Conservation (phyloP, 23 tunicate species). For the Phallusia fumigata region DNA sequence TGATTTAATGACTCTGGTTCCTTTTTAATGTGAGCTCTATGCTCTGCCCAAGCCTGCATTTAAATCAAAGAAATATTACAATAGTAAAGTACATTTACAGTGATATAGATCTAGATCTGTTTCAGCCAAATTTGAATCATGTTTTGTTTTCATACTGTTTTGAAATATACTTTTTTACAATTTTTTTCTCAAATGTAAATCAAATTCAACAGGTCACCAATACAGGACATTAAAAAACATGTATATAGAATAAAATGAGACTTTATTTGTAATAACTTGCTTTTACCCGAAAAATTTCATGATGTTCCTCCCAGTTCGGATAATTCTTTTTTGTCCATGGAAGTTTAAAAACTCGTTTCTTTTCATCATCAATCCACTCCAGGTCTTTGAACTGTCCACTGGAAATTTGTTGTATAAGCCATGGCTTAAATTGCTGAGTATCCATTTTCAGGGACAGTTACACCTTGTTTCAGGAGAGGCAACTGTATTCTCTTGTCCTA, state of each 20-base stretch:
- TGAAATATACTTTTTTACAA: too few species aligned
- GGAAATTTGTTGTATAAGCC: conserved; percentile 62
- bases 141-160: too few species aligned
- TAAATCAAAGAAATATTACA: not conserved
- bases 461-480: too few species aligned
- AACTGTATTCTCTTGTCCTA: too few species aligned
- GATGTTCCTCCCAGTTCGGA: conserved; percentile 80
- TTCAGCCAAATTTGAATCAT: too few species aligned
- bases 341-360: conserved; percentile 56
- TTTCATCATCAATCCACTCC: conserved; percentile 76
- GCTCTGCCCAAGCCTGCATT: conserved; percentile 62
- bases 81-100: too few species aligned
- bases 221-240: too few species aligned
- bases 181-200: too few species aligned
- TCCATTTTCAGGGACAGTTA: conserved; percentile 5
- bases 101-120: too few species aligned
- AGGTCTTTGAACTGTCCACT: conserved; percentile 54
- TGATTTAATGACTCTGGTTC: conserved; percentile 18
- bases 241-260: too few species aligned
- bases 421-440: conserved; percentile 41
- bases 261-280: too few species aligned
- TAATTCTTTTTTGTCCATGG: conserved; percentile 86
- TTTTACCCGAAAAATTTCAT: conserved; percentile 51
- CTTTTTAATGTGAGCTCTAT: conserved; percentile 25
- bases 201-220: too few species aligned